A percentile compares a stretch with the other conserved stretches of the same genome.
Evolutionary conservation across 2,797 vertebrate species (phyloP).

Genomic region (Urophycis tenuis): DNA sequence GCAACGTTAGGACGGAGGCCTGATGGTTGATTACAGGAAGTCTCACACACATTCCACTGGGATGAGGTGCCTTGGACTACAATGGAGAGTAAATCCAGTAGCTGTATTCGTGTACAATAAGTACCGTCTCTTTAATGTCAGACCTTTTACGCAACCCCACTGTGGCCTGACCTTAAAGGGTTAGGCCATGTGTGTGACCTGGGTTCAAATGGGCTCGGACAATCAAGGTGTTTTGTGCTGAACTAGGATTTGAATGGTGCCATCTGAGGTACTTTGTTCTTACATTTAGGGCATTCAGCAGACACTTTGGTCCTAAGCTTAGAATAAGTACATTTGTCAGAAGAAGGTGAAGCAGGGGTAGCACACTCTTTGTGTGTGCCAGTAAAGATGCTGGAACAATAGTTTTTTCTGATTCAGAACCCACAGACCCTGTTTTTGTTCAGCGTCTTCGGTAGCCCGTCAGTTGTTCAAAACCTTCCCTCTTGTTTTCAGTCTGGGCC

Average conservation of each 20-base stretch:
- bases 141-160: constrained; percentile 13
- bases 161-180: constrained; percentile 26
- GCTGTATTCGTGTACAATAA: background rate
- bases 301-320: too few species aligned
- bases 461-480: constrained; percentile 8
- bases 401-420: constrained; percentile 22
- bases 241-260: too few species aligned
- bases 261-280: too few species aligned
- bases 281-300: too few species aligned
- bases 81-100: background rate
- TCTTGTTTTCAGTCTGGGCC: constrained; percentile 22
- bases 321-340: too few species aligned
- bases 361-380: background rate
- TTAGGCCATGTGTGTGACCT: constrained; percentile 44
- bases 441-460: constrained; percentile 1
- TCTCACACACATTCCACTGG: background rate
- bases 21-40: background rate
- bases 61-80: background rate
- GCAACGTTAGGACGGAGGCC: too few species aligned
- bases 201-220: constrained; percentile 15
- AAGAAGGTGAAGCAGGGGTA: background rate
- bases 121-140: background rate
- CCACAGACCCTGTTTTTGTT: constrained; percentile 16
- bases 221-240: background rate
- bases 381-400: constrained; percentile 7